Evolutionary conservation across 2,113 vertebrate genomes (phyloP), one percentile per base, ranked within the genome.

Genomic region (Sceloporus tristichus): DNA sequence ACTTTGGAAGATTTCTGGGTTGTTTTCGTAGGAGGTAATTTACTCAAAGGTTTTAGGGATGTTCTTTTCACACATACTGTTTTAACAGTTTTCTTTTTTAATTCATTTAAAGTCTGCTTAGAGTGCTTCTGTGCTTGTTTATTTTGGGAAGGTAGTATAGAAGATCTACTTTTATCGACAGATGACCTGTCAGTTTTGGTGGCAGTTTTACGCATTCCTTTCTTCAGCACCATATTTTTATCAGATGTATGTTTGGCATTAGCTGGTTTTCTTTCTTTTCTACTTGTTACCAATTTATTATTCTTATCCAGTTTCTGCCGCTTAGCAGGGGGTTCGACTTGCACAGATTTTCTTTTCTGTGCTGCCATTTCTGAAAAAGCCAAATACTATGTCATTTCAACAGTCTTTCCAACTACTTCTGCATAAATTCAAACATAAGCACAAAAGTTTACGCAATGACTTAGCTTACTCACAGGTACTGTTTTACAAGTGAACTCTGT

Each of bases 311-410:
- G 92, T 89, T 94, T 97, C 80, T 92, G 96, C 85, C 87, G 94
- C 88, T 97, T 97, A 94, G 95, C 93, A 93, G 96, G 96, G 92
- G 94, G 94, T 34, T 96, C 94, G 88, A 95, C 94, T 93, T 96
- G 90, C 1, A 93, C 0, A 91, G 94, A 97, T 90, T 95, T 97
- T 85, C 95, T 96, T 95, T 97, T 97, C 91, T 97, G 95, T 95
- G 96, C 94, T 96, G 97, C 95, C 96, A 96, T 97, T 96, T 97
- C 97, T 97, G 96, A 84, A 97, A 97, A 91, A 96, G 83, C 90
- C 4, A 95, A 92, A 38, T 91, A 92, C 2, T 1, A 19, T 92
- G 89, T 90, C 76, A 95, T 79, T 90, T 94, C 85, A 74, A 89
- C 4, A 85, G 5, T 9, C 29, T 59, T 59, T 76, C 23, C 25